A percentile compares a stretch with the other conserved stretches of the same genome.
These are phyloP conservation scores for Dyspetes luteomarginatus DNA, from an alignment of 2,888 invertebrate genomes.

Conservation along the genomic window DNA sequence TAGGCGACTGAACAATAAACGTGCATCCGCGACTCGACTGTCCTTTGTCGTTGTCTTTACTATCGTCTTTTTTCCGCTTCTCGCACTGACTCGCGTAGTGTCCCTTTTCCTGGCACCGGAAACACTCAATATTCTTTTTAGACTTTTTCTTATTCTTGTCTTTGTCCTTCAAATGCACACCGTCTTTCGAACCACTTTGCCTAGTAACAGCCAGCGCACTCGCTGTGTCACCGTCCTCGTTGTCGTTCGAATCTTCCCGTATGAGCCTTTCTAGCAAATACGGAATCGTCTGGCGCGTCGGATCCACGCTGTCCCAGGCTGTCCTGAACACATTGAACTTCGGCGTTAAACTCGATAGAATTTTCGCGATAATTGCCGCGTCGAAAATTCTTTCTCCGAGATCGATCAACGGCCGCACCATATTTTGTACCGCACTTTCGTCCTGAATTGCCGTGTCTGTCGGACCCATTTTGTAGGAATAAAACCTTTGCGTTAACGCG, in stretches of 20 bases:
- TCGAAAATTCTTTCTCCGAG: constrained; percentile 36
- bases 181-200: background rate
- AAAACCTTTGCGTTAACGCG: constrained; percentile 27
- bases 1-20: background rate
- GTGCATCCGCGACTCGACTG: constrained; percentile 1
- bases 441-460: constrained; percentile 70
- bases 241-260: constrained; percentile 3
- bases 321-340: constrained; percentile 36
- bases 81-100: constrained; percentile 36
- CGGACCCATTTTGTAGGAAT: constrained; percentile 41
- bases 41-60: background rate
- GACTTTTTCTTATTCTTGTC: constrained; percentile 12
- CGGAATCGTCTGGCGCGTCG: constrained; percentile 9
- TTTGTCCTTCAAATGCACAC: background rate
- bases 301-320: constrained; percentile 47
- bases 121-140: constrained; percentile 43
- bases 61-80: background rate
- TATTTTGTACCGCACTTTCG: constrained; percentile 69
- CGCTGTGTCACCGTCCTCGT: constrained; percentile 4
- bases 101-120: constrained; percentile 35
- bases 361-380: constrained; percentile 24
- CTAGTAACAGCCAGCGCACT: constrained; percentile 23
- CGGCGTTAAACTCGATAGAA: constrained; percentile 45
- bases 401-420: constrained; percentile 59
- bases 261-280: constrained; percentile 41